Conservation (phyloP, 2,797 vertebrate species). For the Muscicapa striata region DNA sequence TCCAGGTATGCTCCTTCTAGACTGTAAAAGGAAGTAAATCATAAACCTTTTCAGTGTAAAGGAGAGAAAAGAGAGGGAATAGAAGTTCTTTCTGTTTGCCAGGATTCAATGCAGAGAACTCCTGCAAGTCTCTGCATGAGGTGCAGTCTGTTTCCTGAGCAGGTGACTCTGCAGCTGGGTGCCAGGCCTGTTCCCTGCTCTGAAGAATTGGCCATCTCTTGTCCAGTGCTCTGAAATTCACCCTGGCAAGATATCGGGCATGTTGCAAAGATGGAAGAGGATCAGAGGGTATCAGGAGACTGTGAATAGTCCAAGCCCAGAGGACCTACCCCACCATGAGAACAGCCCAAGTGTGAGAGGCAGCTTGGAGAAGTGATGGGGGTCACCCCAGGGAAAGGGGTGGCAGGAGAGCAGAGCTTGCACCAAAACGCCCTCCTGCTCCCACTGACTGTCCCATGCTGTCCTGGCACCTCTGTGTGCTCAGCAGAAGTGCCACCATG, state of each 20-base stretch:
- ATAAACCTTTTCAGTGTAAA: neutral
- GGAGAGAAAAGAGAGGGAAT: neutral
- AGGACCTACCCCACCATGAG: neutral
- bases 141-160: neutral
- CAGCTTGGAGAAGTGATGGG: neutral
- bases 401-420: neutral
- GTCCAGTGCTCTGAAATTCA: neutral
- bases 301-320: neutral
- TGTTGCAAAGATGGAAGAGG: neutral
- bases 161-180: neutral
- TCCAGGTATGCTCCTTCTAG: neutral
- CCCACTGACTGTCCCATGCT: rapidly evolving
- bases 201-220: neutral
- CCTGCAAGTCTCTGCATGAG: neutral
- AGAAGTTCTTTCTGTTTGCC: neutral
- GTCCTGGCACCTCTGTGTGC: neutral
- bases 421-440: neutral
- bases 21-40: neutral
- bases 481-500: neutral
- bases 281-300: neutral
- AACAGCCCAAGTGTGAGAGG: neutral
- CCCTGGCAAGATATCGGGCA: neutral
- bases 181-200: neutral
- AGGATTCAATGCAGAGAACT: neutral
- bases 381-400: neutral